Base-by-base conservation (phyloP, 2,113 vertebrate species). In the Chamaetylas fuelleborni region DNA sequence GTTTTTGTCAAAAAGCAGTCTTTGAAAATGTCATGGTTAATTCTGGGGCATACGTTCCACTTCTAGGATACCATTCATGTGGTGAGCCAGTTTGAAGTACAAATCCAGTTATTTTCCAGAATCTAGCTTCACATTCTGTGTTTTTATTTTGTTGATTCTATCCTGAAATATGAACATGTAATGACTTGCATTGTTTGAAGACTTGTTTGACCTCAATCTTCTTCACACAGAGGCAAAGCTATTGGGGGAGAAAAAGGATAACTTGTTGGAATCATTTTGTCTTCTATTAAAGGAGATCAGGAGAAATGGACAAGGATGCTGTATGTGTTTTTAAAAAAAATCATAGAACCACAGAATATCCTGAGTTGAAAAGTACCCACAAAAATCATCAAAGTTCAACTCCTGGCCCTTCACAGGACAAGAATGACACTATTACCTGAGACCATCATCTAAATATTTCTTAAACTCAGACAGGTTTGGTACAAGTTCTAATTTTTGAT, bases 151-250 rank as follows among this genome's bases (percentile, higher is more conserved):
- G 26, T 60, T 62, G 14, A 17, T 69, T 84, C 40, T 92, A 40
- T 12, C 31, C 34, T 69, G 67, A 62, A 72, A 4, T 54, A 50
- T 47, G 23, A 40, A 53, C 0, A 0, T 40, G 9, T 11, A 14
- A 14, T 50, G 57, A 45, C 8, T 47, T 53, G 4, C 4, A 13
- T 57, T 61, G n/a, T 53, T 53, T 88, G 66, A 79, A 71, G 11
- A 4, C 64, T 81, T 15, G 1, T 43, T 65, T 53, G 16, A 57
- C 16, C 2, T 9, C 42, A 53, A 3, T 34, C 45, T 38, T 70
- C 29, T 70, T 71, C 11, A 2, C 12, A n/a, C 28, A 62, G 28
- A 78, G 12, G 15, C 8, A 45, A n/a, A 36, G 42, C 3, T 82
- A 23, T 43, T 33, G 22, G 23, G 19, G 9, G 4, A 60, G 29